Conservation (phyloP, 2,888 invertebrate genomes). For the Embidobia sp. region DNA sequence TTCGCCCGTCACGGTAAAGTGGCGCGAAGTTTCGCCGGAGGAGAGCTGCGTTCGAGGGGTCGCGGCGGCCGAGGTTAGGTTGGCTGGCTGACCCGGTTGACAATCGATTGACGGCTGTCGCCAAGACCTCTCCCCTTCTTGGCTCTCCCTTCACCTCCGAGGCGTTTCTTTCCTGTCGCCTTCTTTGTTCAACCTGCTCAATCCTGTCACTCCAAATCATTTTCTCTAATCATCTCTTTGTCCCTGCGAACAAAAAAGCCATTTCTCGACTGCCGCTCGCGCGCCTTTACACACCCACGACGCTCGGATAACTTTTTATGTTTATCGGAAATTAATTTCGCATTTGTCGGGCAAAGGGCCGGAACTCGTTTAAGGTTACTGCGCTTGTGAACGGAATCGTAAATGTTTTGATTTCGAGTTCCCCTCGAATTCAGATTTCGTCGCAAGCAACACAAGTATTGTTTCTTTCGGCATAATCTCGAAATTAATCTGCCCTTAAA, state of each 20-base stretch:
- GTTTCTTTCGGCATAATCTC: no score
- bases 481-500: no score
- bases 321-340: slow-evolving; percentile 25
- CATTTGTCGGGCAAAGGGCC: not conserved
- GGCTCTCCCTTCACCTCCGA: slow-evolving; percentile 45
- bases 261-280: slow-evolving; percentile 22
- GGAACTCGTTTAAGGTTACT: no score
- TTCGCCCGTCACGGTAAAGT: slow-evolving; percentile 32
- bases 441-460: no score
- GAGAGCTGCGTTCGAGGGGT: slow-evolving; percentile 59
- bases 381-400: no score
- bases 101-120: slow-evolving; percentile 83
- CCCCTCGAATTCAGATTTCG: no score
- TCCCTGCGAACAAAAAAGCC: slow-evolving; percentile 19
- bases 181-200: slow-evolving; percentile 59
- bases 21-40: slow-evolving; percentile 48
- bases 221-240: slow-evolving; percentile 45
- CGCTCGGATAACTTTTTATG: not conserved
- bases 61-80: slow-evolving; percentile 76
- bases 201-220: slow-evolving; percentile 56
- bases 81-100: slow-evolving; percentile 81
- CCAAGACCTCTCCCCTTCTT: slow-evolving; percentile 78
- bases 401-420: no score
- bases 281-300: slow-evolving; percentile 1
- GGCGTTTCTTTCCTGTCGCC: slow-evolving; percentile 65